Evolutionary conservation across 1,140 invertebrate genomes (phyloP), one percentile per base, ranked within the genome.

Genomic region (Macrotrachela quadricornifera): DNA sequence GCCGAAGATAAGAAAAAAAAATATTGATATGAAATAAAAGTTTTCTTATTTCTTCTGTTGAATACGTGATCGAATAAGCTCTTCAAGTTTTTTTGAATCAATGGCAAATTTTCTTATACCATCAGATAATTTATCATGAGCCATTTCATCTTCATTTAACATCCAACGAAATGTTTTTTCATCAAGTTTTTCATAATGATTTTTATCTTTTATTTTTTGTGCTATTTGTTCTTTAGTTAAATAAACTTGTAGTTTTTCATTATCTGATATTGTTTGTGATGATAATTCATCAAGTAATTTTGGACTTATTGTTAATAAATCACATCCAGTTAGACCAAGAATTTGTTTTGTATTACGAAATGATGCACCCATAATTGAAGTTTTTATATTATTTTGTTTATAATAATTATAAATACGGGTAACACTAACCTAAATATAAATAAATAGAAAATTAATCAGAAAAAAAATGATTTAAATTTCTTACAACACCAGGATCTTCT

Each of bases 341-440:
- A 99, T 90, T 76, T 99, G 83, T 44, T 80, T 80, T 46, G 78
- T 77, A 73, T 97, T 99, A 55, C 94, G 76, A 72, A 99, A 99
- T 0, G 92, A 97, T 14, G 94, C 94, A 18, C 91, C 94, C 94
- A 99, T 99, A 0, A 99, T 88, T 53, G 87, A 81, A 0, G 92
- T 99, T 68, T 88, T 86, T 71, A 95, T 88, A 10, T 77, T 83
- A 71, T 83, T 90, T 65, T 95, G 95, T 68, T 99, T 99, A 71
- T 95, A 99, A 66, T 99, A 99, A 68, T 95, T 95, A 71, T 88
- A 99, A 55, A 99, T 94, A 61, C 81, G 79, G 0, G 82, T 88
- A 0, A 97, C 92, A 45, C 86, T 94, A 54, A 81, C 60, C 21
- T 30, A 30, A 30, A 30, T 4, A 30, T 30, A 30, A 30, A 30